A percentile compares a stretch with the other conserved stretches of the same genome.
These are phyloP conservation scores for Hyla sarda DNA, from an alignment of 2,113 vertebrate species.

Conservation along the genomic window DNA sequence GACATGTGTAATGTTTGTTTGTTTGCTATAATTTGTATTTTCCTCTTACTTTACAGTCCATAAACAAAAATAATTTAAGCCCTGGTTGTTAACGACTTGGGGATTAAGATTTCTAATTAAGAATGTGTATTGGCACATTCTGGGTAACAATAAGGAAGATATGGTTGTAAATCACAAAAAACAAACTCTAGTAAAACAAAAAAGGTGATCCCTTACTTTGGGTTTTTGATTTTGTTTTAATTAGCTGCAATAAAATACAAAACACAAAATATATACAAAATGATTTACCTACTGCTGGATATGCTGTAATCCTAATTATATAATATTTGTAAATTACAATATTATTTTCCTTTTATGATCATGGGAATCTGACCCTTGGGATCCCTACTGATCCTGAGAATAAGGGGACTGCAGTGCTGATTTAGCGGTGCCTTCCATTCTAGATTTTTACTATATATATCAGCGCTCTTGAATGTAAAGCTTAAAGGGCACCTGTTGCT, in stretches of 20 bases:
- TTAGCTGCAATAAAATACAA: neutral
- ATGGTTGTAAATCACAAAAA: neutral
- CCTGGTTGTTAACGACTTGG: slow-evolving; percentile 35
- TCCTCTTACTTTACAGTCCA: slow-evolving; percentile 46
- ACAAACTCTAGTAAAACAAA: neutral
- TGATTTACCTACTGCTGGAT: neutral
- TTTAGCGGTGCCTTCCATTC: too few species aligned
- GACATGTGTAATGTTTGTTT: slow-evolving; percentile 53
- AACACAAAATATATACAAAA: neutral
- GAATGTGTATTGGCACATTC: slow-evolving; percentile 18
- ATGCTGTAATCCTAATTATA: neutral
- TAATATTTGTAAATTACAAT: too few species aligned
- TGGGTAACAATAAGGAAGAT: slow-evolving; percentile 11
- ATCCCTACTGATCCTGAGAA: too few species aligned
- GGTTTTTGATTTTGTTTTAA: neutral
- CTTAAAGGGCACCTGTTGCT: too few species aligned
- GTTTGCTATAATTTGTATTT: slow-evolving; percentile 47
- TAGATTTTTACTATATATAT: too few species aligned
- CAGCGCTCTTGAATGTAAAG: too few species aligned
- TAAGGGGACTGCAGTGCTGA: too few species aligned
- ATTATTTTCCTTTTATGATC: too few species aligned
- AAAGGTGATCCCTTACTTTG: neutral
- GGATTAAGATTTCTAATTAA: slow-evolving; percentile 49
- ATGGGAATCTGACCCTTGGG: too few species aligned
- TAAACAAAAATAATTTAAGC: slow-evolving; percentile 56